These are phyloP conservation scores for Tringa solitaria DNA, from an alignment of 2,113 vertebrate species.

Conservation along the genomic window DNA sequence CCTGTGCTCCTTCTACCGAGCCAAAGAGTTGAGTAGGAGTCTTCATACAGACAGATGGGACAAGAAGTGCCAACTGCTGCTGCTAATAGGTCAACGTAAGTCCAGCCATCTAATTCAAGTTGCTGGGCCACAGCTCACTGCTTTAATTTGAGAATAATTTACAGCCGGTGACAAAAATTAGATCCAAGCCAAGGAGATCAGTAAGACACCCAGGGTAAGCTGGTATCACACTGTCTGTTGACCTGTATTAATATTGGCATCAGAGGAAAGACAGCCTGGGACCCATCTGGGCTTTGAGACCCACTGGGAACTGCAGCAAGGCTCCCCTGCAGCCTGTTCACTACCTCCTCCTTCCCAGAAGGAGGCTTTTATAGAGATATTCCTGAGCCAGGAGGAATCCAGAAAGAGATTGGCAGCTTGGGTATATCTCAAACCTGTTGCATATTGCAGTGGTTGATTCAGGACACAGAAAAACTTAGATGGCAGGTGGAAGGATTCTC, in stretches of 20 bases:
- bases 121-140: background rate
- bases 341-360: background rate
- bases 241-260: background rate
- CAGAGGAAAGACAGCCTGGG: background rate
- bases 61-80: background rate
- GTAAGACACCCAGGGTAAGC: background rate
- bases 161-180: background rate
- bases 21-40: background rate
- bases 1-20: background rate
- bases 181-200: background rate
- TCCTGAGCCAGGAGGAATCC: background rate
- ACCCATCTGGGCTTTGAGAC: background rate
- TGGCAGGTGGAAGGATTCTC: background rate
- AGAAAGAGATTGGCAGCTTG: background rate
- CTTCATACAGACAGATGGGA: background rate
- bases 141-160: background rate
- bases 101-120: background rate
- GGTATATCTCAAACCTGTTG: background rate
- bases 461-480: background rate
- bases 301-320: background rate
- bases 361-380: background rate
- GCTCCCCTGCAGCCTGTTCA: background rate
- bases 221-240: background rate
- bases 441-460: background rate
- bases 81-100: background rate